Percentiles rank a stretch among this genome's conserved stretches.
Conservation (phyloP, 1,140 invertebrate genomes). For the Anoplolepis gracilipes region DNA sequence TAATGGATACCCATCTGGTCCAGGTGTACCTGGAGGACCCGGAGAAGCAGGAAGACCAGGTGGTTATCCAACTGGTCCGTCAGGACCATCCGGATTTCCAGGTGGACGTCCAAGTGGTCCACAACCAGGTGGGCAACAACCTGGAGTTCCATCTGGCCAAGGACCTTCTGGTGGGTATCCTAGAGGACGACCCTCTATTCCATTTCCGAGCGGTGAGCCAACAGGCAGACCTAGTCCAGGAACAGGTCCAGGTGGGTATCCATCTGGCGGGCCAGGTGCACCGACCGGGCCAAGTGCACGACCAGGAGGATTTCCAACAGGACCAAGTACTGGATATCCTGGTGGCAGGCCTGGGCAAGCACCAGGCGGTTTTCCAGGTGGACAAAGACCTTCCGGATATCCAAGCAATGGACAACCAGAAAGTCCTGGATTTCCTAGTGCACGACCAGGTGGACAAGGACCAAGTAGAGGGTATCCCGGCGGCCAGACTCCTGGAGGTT, state of each 20-base stretch:
- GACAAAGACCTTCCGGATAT: conserved; percentile 68
- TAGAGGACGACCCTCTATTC: conserved; percentile 47
- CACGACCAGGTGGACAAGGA: conserved; percentile 51
- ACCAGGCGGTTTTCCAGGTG: conserved; percentile 54
- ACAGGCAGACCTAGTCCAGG: conserved; percentile 71
- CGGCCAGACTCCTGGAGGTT: conserved; percentile 72
- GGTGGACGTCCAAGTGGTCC: conserved; percentile 18
- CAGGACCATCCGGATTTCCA: conserved; percentile 17
- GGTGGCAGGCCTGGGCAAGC: conserved; percentile 65
- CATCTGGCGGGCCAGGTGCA: conserved; percentile 60
- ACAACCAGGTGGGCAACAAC: conserved; percentile 62
- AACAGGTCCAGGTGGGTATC: conserved; percentile 37
- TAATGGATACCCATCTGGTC: conserved; percentile 62
- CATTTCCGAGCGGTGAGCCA: conserved; percentile 51
- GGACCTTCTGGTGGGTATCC: conserved; percentile 68
- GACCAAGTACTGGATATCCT: conserved; percentile 66
- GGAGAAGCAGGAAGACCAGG: conserved; percentile 38
- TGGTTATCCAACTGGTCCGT: conserved; percentile 75
- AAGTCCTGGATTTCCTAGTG: conserved; percentile 72
- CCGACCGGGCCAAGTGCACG: conserved; percentile 60
- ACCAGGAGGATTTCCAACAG: conserved; percentile 65
- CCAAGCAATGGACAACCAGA: conserved; percentile 66
- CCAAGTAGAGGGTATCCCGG: conserved; percentile 72
- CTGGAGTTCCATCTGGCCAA: conserved; percentile 71
- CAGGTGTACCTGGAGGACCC: conserved; percentile 29